These are phyloP conservation scores for Helleia helle DNA, from an alignment of 2,888 invertebrate genomes.

Conservation along the genomic window DNA sequence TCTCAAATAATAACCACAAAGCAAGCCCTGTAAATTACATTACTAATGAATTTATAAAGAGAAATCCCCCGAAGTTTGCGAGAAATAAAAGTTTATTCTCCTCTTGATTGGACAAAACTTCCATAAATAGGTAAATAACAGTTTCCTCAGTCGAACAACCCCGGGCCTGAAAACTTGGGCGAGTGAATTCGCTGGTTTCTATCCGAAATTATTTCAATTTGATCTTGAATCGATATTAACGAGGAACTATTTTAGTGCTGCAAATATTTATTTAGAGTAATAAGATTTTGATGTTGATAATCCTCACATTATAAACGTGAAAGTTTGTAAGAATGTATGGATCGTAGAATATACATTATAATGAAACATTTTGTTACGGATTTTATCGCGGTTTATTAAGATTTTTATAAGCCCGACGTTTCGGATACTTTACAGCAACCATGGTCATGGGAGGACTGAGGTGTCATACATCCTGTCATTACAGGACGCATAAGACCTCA, in stretches of 20 bases:
- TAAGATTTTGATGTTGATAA: not conserved
- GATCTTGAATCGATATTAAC: slow-evolving; percentile 4
- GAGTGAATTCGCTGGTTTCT: slow-evolving; percentile 7
- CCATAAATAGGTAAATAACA: slow-evolving; percentile 13
- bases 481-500: no score
- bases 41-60: slow-evolving; percentile 4
- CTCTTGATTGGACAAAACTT: slow-evolving; percentile 12
- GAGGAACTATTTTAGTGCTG: not conserved
- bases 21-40: not conserved
- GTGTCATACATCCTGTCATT: no score
- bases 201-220: slow-evolving; percentile 8
- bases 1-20: not conserved
- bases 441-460: no score
- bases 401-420: no score
- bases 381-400: no score
- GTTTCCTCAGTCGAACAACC: slow-evolving; percentile 9
- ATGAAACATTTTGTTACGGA: no score
- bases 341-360: no score
- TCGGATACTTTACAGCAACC: no score
- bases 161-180: slow-evolving; percentile 5
- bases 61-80: not conserved
- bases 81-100: slow-evolving; percentile 10
- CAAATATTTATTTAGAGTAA: not conserved
- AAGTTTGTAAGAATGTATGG: no score
- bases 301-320: no score